These are phyloP conservation scores for Therioaphis trifolii DNA, from an alignment of 2,888 invertebrate species.

Conservation along the genomic window DNA sequence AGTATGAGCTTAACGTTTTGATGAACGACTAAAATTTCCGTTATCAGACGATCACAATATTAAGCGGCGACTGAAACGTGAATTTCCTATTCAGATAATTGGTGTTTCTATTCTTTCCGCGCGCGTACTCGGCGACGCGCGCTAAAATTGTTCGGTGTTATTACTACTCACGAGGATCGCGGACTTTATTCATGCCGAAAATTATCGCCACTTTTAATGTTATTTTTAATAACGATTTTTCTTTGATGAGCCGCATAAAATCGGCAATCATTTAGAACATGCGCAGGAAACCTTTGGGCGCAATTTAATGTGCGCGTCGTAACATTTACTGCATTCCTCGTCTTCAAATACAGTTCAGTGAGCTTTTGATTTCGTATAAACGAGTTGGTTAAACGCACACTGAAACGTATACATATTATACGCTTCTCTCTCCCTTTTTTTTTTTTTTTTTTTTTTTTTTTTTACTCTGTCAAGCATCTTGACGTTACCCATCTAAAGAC, in stretches of 20 bases:
- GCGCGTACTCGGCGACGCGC: no score
- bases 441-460: slow-evolving; percentile 16
- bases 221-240: no score
- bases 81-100: no score
- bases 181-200: no score
- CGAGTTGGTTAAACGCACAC: slow-evolving; percentile 24
- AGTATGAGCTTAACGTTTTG: no score
- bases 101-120: no score
- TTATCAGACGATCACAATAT: no score
- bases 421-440: background rate
- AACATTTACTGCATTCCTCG: background rate
- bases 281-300: background rate
- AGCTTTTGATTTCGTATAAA: slow-evolving; percentile 39
- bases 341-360: background rate
- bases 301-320: slow-evolving; percentile 13
- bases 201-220: no score
- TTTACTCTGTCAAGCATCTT: slow-evolving; percentile 8
- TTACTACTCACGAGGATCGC: no score
- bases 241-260: background rate
- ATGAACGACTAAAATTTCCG: no score
- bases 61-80: no score
- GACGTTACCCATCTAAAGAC: slow-evolving; percentile 9
- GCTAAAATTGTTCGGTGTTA: no score
- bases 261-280: slow-evolving; percentile 2
- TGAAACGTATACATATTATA: background rate